Conservation (phyloP, 2,113 vertebrate genomes). For the human (Homo sapiens) region DNA sequence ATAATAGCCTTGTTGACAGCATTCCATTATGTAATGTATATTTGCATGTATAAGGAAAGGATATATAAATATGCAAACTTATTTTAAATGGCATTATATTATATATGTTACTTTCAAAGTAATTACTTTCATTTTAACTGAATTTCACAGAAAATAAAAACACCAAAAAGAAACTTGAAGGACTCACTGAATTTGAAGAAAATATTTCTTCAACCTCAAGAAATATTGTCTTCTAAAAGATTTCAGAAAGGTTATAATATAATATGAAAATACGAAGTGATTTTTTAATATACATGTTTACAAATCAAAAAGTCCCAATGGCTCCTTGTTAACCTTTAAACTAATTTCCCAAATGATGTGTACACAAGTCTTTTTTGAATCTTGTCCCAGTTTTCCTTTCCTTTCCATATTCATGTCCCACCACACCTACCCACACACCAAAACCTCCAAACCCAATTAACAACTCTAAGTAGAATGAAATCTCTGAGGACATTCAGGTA, state of each 20-base stretch:
- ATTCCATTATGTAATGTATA: neutral
- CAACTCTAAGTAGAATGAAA: neutral
- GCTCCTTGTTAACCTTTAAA: neutral
- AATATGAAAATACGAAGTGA: neutral
- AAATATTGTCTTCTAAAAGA: neutral
- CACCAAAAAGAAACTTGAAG: neutral
- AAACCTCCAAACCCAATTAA: neutral
- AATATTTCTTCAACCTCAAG: neutral
- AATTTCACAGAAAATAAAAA: neutral
- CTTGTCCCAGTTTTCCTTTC: neutral
- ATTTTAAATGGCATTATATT: neutral
- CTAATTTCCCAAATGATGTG: neutral
- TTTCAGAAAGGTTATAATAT: neutral
- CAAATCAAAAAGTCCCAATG: neutral
- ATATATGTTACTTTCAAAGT: neutral
- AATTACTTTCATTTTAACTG: neutral
- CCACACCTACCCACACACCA: neutral
- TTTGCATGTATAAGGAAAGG: neutral
- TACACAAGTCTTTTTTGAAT: neutral
- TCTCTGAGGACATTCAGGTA: neutral
- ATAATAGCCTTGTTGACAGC: neutral
- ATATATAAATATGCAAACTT: neutral
- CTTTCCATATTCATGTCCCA: neutral
- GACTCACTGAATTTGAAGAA: neutral
- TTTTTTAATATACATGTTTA: neutral